phyloP scores from a whole-genome alignment of 2,113 vertebrate species.

The Pygoscelis antarcticus region DNA sequence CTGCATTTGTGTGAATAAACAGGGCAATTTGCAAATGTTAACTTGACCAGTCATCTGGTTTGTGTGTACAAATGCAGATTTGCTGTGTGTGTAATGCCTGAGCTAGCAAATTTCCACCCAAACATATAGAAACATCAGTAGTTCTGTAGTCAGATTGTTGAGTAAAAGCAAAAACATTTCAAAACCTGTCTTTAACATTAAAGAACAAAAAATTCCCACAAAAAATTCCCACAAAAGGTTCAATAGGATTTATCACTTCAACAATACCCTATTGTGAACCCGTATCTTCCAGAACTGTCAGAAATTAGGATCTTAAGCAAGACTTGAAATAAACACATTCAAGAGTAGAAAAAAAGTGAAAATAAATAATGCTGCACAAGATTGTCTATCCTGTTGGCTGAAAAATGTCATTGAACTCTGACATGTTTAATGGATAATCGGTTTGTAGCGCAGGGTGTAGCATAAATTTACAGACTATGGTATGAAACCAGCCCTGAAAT shows the following conservation, averaged over 20 bases:
- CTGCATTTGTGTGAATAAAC: slow-evolving; percentile 21
- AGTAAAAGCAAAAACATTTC: background rate
- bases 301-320: background rate
- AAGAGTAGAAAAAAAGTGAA: background rate
- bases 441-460: background rate
- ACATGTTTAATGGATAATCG: background rate
- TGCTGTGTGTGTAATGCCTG: background rate
- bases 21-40: background rate
- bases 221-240: background rate
- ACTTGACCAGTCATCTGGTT: slow-evolving; percentile 26
- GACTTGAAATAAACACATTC: background rate
- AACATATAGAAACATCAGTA: background rate
- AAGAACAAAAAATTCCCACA: background rate
- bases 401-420: background rate
- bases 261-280: background rate
- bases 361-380: background rate
- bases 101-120: background rate
- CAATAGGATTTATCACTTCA: background rate
- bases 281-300: background rate
- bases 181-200: background rate
- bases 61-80: background rate
- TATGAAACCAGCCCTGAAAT: background rate
- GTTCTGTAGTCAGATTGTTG: background rate
- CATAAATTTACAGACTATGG: background rate
- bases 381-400: background rate